Base-by-base conservation (phyloP, 2,797 vertebrate genomes). In the Chromis chromis region DNA sequence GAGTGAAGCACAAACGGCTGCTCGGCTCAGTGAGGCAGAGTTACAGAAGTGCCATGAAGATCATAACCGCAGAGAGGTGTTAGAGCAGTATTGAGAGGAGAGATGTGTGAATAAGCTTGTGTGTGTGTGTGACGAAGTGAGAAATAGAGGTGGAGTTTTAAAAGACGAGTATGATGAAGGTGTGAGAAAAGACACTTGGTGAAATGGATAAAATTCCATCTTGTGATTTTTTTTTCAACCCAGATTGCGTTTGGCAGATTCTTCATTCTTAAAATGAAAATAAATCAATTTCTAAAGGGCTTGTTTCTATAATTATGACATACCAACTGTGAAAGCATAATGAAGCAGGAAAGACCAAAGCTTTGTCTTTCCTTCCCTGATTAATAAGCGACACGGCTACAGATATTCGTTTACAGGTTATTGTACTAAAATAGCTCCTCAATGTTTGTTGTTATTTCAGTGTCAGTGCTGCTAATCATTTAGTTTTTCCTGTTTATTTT, bases 11-110 rank as follows among this genome's bases (percentile, higher is more conserved):
- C 70, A 79, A 86, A 83, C 80, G 71, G 84, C 86, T 87, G 86
- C 73, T 90, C 19, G 9, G 77, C 73, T 87, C 85, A 78, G 36
- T 27, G 58, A 84, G 63, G 80, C 87, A 86, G 80, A 88, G 88
- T 88, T 88, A 54, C 81, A 65, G 74, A 90, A 89, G 85, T 86
- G 78, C 70, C 70, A 74, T 66, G 77, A 82, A 88, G 87, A 89
- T 86, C 84, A 83, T 71, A 82, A 69, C 78, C 48, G 8, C 59
- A 12, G 24, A 76, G 81, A 91, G 86, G 90, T 91, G 92, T 89
- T 78, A 73, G 72, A 88, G 78, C 83, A 80, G 79, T 85, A 78
- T 60, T 66, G 67, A 81, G 79, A 74, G 73, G 68, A 70, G 68
- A 46, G 57, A 78, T 61, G 79, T 90, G 90, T 83, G 87, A 86